These are phyloP conservation scores for Aptenodytes forsteri DNA, from an alignment of 2,113 vertebrate species.

Conservation along the genomic window DNA sequence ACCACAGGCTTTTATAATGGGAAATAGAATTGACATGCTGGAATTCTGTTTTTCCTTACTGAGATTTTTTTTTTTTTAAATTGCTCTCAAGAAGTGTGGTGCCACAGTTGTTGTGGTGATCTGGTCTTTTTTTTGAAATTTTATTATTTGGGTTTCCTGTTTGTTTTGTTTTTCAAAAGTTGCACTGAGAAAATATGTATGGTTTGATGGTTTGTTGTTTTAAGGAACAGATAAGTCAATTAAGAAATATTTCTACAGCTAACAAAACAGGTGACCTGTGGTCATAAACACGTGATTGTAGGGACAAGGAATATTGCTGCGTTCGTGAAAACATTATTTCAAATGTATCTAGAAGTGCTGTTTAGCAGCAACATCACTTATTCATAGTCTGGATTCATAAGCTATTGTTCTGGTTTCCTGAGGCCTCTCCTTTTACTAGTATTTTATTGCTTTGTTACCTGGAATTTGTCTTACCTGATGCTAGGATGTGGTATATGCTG, in stretches of 20 bases:
- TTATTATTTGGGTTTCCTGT: neutral
- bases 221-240: neutral
- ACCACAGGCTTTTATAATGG: neutral
- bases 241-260: neutral
- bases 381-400: neutral
- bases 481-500: neutral
- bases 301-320: neutral
- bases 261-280: neutral
- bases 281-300: neutral
- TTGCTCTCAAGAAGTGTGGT: neutral
- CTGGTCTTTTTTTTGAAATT: neutral
- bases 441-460: neutral
- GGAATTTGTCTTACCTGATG: neutral
- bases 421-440: neutral
- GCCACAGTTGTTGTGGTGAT: neutral
- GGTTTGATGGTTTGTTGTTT: neutral
- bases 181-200: neutral
- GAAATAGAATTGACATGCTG: neutral
- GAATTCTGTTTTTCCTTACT: neutral
- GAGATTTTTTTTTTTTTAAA: neutral
- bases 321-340: neutral
- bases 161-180: neutral
- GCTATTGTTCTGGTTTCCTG: neutral
- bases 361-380: neutral
- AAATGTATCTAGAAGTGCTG: neutral